Evolutionary conservation across 2,113 vertebrate species (phyloP), one percentile per base, ranked within the genome.

Genomic region (Equus przewalskii): DNA sequence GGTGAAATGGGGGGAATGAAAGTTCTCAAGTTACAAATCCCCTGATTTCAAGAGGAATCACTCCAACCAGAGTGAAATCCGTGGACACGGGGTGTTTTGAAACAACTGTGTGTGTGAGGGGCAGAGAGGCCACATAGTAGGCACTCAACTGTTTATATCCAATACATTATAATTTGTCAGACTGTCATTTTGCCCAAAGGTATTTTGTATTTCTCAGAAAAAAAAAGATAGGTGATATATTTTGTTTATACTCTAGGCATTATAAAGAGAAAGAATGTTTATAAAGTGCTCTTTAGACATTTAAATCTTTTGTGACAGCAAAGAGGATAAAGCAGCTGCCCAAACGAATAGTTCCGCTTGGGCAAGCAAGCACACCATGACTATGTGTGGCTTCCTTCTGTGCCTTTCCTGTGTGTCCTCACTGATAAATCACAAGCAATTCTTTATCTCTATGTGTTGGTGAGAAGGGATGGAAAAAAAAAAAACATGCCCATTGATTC

Each of bases 391-490:
- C 41, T 96, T 97, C 90, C 44, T 49, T 22, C 90, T 97, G 86
- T 97, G 65, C 36, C 65, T 97, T 97, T 97, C 87, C n/a, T 46
- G 14, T 92, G 90, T 41, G 51, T 97, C 49, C 79, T 96, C 69
- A 75, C 78, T 96, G 94, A 97, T 97, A 98, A 98, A 97, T 97
- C 96, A 97, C 92, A 97, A 49, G n/a, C 7, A 81, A n/a, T 46
- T 97, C 84, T 94, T 97, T 93, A 72, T 64, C n/a, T 97, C 60
- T 69, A 44, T 56, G 2, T 46, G 24, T 97, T 85, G 90, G 65
- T 46, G 94, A 97, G 78, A 58, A 89, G 51, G 44, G 36, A 67
- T 95, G 95, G 97, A n/a, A 88, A 62, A 70, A 94, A 94, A 64
- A 41, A 91, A 89, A 82, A 93, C 15, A 56, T 5, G 5, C 28